A percentile compares a stretch with the other conserved stretches of the same genome.
Conservation (phyloP, 2,888 invertebrate species). For the Microctonus hyperodae region DNA sequence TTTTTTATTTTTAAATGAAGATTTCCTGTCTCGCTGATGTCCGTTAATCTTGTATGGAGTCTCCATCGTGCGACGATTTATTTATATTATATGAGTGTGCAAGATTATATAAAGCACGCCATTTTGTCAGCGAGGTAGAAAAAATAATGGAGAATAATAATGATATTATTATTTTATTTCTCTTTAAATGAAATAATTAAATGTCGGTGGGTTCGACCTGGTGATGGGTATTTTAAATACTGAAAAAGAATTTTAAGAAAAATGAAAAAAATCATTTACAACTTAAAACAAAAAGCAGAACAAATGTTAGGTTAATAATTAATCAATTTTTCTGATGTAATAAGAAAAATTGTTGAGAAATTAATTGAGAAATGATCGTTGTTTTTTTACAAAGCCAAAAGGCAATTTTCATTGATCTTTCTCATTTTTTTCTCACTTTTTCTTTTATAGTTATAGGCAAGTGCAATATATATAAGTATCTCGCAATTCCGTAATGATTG, state of each 20-base stretch:
- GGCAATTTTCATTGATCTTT: neutral
- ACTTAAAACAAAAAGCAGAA: neutral
- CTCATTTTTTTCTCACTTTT: conserved; percentile 14
- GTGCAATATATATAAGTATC: conserved; percentile 19
- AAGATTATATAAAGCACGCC: neutral
- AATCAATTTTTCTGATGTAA: conserved; percentile 6
- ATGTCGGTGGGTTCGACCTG: conserved; percentile 41
- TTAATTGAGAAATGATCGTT: conserved; percentile 29
- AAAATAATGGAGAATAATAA: neutral
- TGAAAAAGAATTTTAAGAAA: neutral
- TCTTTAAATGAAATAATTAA: neutral
- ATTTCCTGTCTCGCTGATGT: conserved; percentile 27
- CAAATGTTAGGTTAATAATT: neutral
- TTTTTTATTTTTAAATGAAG: neutral
- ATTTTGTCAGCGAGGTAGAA: neutral
- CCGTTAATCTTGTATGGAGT: conserved; percentile 26
- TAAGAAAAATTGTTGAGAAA: conserved; percentile 16
- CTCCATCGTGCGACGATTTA: neutral
- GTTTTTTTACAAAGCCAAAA: conserved; percentile 4
- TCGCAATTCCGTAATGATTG: neutral
- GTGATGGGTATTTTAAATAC: conserved; percentile 52
- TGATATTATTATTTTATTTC: neutral
- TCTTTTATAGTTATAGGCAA: neutral
- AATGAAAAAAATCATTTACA: conserved; percentile 12
- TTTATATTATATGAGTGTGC: neutral